A percentile compares a stretch with the other conserved stretches of the same genome.
These are phyloP conservation scores for Choristoneura fumiferana DNA, from an alignment of 1,140 invertebrate species.

Conservation along the genomic window DNA sequence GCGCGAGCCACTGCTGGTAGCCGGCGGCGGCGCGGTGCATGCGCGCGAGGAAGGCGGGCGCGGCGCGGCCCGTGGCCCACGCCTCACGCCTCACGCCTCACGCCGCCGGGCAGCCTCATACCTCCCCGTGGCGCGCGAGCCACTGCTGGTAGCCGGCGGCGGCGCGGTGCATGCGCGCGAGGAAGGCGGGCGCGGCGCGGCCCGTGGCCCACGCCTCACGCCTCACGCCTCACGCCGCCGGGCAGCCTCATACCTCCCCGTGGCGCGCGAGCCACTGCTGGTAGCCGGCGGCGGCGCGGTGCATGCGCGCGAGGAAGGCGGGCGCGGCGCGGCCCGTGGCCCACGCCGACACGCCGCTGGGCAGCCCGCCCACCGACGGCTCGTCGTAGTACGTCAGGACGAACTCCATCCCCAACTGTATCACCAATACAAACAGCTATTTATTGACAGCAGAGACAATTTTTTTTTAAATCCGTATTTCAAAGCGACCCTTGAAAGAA, in stretches of 20 bases:
- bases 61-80: too few relatives aligned
- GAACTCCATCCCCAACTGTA: slow-evolving; percentile 86
- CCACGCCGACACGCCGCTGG: slow-evolving; percentile 61
- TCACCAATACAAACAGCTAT: neutral
- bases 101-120: too few relatives aligned
- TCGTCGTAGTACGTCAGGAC: slow-evolving; percentile 93
- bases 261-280: slow-evolving; percentile 28
- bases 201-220: slow-evolving; percentile 65
- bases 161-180: slow-evolving; percentile 54
- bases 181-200: slow-evolving; percentile 60
- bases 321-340: slow-evolving; percentile 63
- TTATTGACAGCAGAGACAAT: too few relatives aligned
- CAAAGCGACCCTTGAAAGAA: too few relatives aligned
- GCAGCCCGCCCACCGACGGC: slow-evolving; percentile 83
- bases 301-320: slow-evolving; percentile 57
- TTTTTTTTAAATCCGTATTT: too few relatives aligned
- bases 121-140: too few relatives aligned
- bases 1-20: too few relatives aligned
- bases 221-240: too few relatives aligned
- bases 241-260: slow-evolving; percentile 25
- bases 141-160: slow-evolving; percentile 52
- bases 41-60: too few relatives aligned
- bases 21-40: too few relatives aligned
- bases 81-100: too few relatives aligned
- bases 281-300: slow-evolving; percentile 52